Percentiles rank a stretch among this genome's conserved stretches.
These are phyloP conservation scores for Mamestra configurata DNA, from an alignment of 1,140 invertebrate genomes.

Conservation along the genomic window DNA sequence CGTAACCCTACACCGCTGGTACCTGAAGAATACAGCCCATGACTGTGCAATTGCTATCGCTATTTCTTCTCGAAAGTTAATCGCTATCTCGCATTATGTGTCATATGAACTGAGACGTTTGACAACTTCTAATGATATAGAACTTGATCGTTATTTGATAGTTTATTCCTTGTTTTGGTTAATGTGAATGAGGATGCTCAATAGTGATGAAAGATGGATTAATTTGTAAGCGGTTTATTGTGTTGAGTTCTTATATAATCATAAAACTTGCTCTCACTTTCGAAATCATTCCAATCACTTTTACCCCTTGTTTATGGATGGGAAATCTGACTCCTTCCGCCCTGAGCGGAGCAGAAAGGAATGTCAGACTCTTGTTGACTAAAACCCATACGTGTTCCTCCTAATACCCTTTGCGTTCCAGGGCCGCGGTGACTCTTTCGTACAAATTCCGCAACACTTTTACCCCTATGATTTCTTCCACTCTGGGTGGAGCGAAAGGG, in stretches of 20 bases:
- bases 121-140: slow-evolving; percentile 26
- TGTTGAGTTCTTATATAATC: too few species aligned
- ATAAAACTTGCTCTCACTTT: background rate
- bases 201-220: background rate
- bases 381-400: too few species aligned
- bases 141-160: slow-evolving; percentile 24
- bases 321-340: too few species aligned
- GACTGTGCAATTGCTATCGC: slow-evolving; percentile 66
- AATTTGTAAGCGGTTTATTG: background rate
- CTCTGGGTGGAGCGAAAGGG: too few species aligned
- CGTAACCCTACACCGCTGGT: slow-evolving; percentile 57
- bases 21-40: slow-evolving; percentile 56
- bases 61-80: slow-evolving; percentile 54
- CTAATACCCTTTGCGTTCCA: too few species aligned
- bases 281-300: background rate
- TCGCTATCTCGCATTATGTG: slow-evolving; percentile 32
- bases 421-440: too few species aligned
- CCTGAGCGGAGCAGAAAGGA: too few species aligned
- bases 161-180: slow-evolving; percentile 12
- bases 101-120: slow-evolving; percentile 29
- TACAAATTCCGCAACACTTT: too few species aligned
- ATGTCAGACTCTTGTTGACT: too few species aligned
- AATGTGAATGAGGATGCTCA: background rate
- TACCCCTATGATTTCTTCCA: too few species aligned
- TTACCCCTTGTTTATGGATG: too few species aligned